Percentiles rank a stretch among this genome's conserved stretches.
phyloP scores from a whole-genome alignment of 2,797 vertebrate species.

The Pseudomugil tenellus region DNA sequence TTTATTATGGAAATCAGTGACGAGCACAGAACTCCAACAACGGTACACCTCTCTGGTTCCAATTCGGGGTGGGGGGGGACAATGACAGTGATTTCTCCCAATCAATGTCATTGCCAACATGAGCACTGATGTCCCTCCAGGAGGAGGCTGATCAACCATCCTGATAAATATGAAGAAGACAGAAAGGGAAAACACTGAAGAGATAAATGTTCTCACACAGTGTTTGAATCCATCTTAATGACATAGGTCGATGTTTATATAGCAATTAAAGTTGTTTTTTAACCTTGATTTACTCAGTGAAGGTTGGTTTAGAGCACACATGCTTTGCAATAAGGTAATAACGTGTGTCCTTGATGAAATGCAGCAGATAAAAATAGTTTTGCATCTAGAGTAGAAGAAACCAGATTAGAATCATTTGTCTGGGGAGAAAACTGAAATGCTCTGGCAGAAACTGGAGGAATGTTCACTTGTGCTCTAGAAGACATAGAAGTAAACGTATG shows the following conservation, averaged over 20 bases:
- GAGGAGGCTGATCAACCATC: no score
- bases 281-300: conserved; percentile 53
- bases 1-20: no score
- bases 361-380: conserved; percentile 17
- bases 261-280: conserved; percentile 66
- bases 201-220: conserved; percentile 21
- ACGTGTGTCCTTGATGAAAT: conserved; percentile 34
- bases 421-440: conserved; percentile 10
- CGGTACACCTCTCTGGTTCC: no score
- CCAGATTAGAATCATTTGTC: conserved; percentile 13
- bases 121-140: no score
- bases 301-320: conserved; percentile 37
- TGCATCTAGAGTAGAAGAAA: conserved; percentile 19
- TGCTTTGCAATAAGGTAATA: conserved; percentile 32
- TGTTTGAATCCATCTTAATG: conserved; percentile 34
- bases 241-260: conserved; percentile 64
- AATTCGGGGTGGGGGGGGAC: no score
- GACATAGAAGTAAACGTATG: conserved; percentile 9
- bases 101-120: no score
- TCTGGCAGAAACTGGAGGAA: background rate
- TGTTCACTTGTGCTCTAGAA: background rate
- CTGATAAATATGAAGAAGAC: conserved; percentile 21
- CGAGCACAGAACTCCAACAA: no score
- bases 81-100: no score
- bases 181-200: conserved; percentile 20